These are phyloP conservation scores for Orgyia antiqua DNA, from an alignment of 2,888 invertebrate species.

Conservation along the genomic window DNA sequence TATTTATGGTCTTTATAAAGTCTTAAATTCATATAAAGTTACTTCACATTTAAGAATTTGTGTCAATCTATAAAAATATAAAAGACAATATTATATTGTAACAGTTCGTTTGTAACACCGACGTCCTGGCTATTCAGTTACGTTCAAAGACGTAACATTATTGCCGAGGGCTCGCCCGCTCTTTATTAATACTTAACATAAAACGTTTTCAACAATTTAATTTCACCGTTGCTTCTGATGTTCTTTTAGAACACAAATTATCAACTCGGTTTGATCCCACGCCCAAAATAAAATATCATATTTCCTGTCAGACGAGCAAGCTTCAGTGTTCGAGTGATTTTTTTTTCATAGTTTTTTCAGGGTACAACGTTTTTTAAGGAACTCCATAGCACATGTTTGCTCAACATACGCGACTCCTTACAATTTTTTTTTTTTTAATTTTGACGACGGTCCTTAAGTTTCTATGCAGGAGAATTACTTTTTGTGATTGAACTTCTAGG, in stretches of 20 bases:
- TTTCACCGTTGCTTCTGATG: constrained; percentile 62
- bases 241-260: constrained; percentile 71
- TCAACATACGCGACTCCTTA: constrained; percentile 59
- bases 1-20: too few relatives aligned
- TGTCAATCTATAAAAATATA: constrained; percentile 12
- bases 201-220: constrained; percentile 64
- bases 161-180: constrained; percentile 37
- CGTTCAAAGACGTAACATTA: constrained; percentile 42
- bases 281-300: constrained; percentile 78
- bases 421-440: constrained; percentile 34
- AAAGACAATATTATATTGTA: constrained; percentile 22
- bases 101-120: constrained; percentile 35
- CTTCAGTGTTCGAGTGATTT: constrained; percentile 69
- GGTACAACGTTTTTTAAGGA: constrained; percentile 65
- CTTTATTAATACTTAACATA: constrained; percentile 51
- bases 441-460: constrained; percentile 16
- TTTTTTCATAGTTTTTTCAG: constrained; percentile 47
- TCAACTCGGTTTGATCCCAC: constrained; percentile 76
- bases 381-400: constrained; percentile 72
- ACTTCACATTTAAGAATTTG: too few relatives aligned
- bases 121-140: constrained; percentile 25
- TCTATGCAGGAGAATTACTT: background rate
- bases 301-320: constrained; percentile 72
- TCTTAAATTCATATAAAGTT: too few relatives aligned
- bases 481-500: background rate